Percentiles rank a stretch among this genome's conserved stretches.
phyloP scores from a whole-genome alignment of 2,888 invertebrate genomes.

The Ctenicera cuprea region DNA sequence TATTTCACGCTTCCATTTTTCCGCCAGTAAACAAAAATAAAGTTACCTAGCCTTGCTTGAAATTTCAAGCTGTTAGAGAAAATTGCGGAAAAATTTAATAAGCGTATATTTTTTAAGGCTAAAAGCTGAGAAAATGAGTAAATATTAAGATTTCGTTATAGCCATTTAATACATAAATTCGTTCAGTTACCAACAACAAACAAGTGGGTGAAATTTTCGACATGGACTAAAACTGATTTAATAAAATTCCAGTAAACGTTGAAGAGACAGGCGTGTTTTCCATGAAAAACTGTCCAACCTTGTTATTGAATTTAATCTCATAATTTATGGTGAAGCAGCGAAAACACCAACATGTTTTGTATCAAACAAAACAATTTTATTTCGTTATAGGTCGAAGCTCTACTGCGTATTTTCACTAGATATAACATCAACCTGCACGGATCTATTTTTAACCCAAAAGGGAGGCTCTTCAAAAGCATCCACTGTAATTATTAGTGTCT shows the following conservation, averaged over 20 bases:
- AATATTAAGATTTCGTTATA: not conserved
- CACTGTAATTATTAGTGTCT: not conserved
- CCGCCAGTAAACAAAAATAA: constrained; percentile 4
- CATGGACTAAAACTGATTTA: not conserved
- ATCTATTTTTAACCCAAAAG: constrained; percentile 6
- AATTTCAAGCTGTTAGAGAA: not conserved
- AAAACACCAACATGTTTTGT: not conserved
- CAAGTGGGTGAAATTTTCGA: not conserved
- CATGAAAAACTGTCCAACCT: constrained; percentile 11
- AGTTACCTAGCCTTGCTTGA: not conserved
- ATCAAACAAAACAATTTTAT: not conserved
- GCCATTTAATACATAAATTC: too few relatives aligned
- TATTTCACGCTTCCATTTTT: not conserved
- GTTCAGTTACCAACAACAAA: not conserved
- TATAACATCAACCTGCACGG: not conserved
- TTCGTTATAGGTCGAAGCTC: constrained; percentile 10
- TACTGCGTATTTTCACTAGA: constrained; percentile 2
- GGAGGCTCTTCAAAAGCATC: constrained; percentile 2
- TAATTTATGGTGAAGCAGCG: not conserved
- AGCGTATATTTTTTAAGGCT: too few relatives aligned
- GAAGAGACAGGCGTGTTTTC: not conserved
- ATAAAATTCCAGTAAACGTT: not conserved
- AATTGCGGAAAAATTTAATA: not conserved
- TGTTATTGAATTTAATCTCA: constrained; percentile 7
- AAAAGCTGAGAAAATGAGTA: too few relatives aligned